Evolutionary conservation across 2,888 invertebrate genomes (phyloP), one percentile per base, ranked within the genome.

Genomic region (Allophyes oxyacanthae): DNA sequence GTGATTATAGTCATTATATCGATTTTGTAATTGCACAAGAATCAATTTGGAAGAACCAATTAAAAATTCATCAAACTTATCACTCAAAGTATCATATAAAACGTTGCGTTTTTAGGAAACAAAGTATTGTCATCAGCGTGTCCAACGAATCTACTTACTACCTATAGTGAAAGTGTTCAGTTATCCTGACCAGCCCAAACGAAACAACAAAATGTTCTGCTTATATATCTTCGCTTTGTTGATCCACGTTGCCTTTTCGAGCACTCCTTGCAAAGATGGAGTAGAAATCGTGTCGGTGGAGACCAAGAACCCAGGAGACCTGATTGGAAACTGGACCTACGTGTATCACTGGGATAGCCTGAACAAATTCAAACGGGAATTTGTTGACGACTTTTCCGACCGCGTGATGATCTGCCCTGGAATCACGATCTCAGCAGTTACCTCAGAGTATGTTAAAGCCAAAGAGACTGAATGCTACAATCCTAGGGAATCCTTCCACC

Each of bases 301-400:
- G 25, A 54, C 40, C n/a, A 46, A 48, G 0, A 53, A 56, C 20
- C 53, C 43, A 5, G 38, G 33, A 10, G 48, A 65, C 9, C 28
- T 60, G 2, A 8, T 65, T 8, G 65, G 65, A 3, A 60, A 60
- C 30, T 65, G 65, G 65, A 55, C 44, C 0, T 15, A 45, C 25
- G 46, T 52, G 0, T 65, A 60, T 54, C 60, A 65, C 8, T 65
- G 65, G 65, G 65, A 65, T 8, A 33, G 13, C 11, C 33, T 14
- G 4, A 6, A 6, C 28, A 1, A 48, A 34, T 59, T 56, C 30
- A 9, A 46, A 0, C 7, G 6, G 1, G 28, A 6, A 8, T 28
- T 28, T 28, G 6, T 6, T 8, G 28, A 28, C 7, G 7, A 2
- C 3, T 1, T 1, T 28, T 6, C 3, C 8, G 28, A 8, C 28